phyloP scores from a whole-genome alignment of 1,140 invertebrate genomes.

The Tetramorium parvispinum region DNA sequence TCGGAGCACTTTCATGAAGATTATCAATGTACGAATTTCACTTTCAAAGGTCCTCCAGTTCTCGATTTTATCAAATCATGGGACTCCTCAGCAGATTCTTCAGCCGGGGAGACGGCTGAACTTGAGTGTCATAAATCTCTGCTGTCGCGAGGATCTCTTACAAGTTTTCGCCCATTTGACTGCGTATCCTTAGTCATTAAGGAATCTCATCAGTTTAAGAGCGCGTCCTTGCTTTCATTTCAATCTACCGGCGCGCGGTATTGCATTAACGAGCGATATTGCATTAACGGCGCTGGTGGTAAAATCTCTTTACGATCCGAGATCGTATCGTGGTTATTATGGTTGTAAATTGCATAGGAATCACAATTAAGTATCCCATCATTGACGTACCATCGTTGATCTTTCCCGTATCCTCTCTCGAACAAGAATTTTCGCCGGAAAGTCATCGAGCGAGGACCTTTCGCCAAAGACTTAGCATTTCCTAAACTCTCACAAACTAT shows the following conservation, averaged over 20 bases:
- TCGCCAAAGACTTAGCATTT: background rate
- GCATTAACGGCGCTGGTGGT: constrained; percentile 4
- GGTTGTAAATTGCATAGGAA: constrained; percentile 18
- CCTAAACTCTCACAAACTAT: constrained; percentile 33
- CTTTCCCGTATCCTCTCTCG: background rate
- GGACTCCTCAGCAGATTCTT: background rate
- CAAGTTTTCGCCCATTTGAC: background rate
- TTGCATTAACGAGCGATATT: background rate
- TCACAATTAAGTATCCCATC: constrained; percentile 6
- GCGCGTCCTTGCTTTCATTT: constrained; percentile 1
- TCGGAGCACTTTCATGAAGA: background rate
- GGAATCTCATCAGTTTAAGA: constrained; percentile 25
- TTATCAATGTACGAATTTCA: background rate
- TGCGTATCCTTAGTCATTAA: background rate
- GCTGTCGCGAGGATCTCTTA: background rate
- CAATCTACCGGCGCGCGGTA: background rate
- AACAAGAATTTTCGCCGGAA: background rate
- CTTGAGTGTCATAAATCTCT: background rate
- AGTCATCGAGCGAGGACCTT: background rate
- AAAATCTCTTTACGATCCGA: constrained; percentile 37
- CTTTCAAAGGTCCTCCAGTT: background rate
- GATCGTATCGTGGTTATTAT: constrained; percentile 14
- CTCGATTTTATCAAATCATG: background rate
- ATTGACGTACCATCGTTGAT: background rate
- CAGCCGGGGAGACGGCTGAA: background rate